Evolutionary conservation across 2,113 vertebrate genomes (phyloP).

Genomic region (Lampris megalopsis): DNA sequence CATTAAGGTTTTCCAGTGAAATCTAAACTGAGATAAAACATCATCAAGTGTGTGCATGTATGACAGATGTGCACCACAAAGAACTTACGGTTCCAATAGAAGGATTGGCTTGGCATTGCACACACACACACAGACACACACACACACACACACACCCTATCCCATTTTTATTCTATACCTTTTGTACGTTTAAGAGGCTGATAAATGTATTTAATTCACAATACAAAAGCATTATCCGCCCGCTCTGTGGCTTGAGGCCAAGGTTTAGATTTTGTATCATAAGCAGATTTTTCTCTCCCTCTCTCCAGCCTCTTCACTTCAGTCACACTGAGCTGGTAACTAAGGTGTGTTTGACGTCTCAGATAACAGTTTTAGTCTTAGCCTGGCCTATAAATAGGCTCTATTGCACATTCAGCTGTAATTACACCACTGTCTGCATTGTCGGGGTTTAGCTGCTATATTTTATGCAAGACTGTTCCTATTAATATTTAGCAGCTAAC

Average conservation of each 20-base stretch:
- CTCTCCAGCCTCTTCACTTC: constrained; percentile 25
- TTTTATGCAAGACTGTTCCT: constrained; percentile 97
- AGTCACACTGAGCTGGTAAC: constrained; percentile 28
- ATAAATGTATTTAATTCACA: constrained; percentile 62
- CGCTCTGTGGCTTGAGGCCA: constrained; percentile 55
- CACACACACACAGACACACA: background rate
- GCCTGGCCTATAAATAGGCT: constrained; percentile 88
- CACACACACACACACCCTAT: constrained; percentile 6
- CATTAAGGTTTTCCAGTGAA: too few species aligned
- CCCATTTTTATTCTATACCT: constrained; percentile 7
- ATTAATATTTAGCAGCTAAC: constrained; percentile 99
- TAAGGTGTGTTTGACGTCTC: constrained; percentile 82
- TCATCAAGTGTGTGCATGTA: too few species aligned
- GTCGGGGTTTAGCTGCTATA: constrained; percentile 94
- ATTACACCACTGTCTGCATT: constrained; percentile 93
- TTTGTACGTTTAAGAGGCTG: constrained; percentile 71
- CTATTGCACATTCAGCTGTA: constrained; percentile 93
- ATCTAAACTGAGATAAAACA: too few species aligned
- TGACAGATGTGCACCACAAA: too few species aligned
- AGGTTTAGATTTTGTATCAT: constrained; percentile 51
- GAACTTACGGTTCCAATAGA: background rate
- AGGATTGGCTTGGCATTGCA: background rate
- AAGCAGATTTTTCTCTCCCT: constrained; percentile 7
- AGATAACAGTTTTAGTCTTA: constrained; percentile 30
- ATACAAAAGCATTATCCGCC: constrained; percentile 34